These are phyloP conservation scores for Hydrolagus colliei DNA, from an alignment of 2,797 vertebrate species.

Conservation along the genomic window DNA sequence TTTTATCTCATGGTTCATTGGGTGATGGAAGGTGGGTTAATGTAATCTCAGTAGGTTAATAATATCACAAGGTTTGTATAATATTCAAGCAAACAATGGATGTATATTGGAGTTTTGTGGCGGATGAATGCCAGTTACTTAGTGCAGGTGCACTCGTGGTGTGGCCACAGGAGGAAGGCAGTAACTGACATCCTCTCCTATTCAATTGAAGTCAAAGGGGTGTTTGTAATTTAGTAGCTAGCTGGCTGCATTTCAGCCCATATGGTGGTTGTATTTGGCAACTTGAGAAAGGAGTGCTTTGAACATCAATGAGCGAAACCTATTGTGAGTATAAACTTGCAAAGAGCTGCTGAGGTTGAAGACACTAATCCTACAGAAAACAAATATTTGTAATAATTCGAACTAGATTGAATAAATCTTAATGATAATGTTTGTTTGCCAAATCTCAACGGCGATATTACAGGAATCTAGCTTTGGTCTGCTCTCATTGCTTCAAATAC, in stretches of 20 bases:
- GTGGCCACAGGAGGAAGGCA: conserved; percentile 48
- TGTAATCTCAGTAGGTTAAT: not conserved
- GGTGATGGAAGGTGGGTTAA: not conserved
- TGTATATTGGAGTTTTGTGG: conserved; percentile 46
- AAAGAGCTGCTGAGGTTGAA: not conserved
- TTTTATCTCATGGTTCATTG: not conserved
- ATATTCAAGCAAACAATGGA: conserved; percentile 44
- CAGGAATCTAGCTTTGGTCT: conserved; percentile 8
- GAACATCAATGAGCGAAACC: conserved; percentile 44
- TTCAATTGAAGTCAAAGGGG: conserved; percentile 52
- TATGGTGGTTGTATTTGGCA: conserved; percentile 50
- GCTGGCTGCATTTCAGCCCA: conserved; percentile 52
- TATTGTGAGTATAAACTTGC: conserved; percentile 39
- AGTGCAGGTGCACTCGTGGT: conserved; percentile 58
- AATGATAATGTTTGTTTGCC: not conserved
- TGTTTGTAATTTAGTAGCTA: conserved; percentile 51
- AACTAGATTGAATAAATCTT: not conserved
- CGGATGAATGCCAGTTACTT: conserved; percentile 44
- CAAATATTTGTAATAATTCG: not conserved
- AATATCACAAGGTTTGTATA: conserved; percentile 38
- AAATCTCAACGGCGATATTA: not conserved
- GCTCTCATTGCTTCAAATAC: not conserved
- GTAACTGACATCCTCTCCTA: conserved; percentile 54
- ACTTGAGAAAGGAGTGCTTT: conserved; percentile 34
- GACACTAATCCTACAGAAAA: not conserved